Conservation (phyloP, 2,888 invertebrate species). For the Andrena praecox region DNA sequence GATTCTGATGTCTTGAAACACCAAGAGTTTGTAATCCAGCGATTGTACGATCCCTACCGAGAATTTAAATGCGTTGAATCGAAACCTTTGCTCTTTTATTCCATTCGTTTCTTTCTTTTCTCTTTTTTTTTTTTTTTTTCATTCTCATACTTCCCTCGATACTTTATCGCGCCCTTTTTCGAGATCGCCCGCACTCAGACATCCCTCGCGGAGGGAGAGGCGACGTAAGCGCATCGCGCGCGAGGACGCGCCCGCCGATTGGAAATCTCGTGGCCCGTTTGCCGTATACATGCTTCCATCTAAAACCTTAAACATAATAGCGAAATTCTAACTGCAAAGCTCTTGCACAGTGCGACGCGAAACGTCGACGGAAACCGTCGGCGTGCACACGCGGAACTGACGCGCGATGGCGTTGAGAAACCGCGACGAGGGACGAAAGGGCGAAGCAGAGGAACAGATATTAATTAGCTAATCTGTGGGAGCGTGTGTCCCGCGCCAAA, state of each 20-base stretch:
- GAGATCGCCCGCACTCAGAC: slow-evolving; percentile 15
- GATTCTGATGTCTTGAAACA: not conserved
- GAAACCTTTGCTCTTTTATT: slow-evolving; percentile 6
- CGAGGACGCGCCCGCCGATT: slow-evolving; percentile 27
- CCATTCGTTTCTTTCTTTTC: not conserved
- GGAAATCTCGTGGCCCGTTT: slow-evolving; percentile 30
- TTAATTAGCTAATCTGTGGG: not conserved
- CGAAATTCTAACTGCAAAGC: slow-evolving; percentile 74
- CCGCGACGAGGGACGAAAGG: not conserved
- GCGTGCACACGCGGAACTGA: not conserved
- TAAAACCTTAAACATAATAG: slow-evolving; percentile 75
- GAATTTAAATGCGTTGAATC: slow-evolving; percentile 15
- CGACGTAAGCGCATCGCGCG: slow-evolving; percentile 9
- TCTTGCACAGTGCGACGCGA: slow-evolving; percentile 68
- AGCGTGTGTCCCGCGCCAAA: not conserved
- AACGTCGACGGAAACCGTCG: not conserved
- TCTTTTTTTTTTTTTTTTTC: not conserved
- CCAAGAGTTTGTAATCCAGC: not conserved
- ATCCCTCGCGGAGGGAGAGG: slow-evolving; percentile 2
- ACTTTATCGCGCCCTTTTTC: not conserved
- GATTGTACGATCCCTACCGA: slow-evolving; percentile 1
- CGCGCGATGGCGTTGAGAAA: not conserved
- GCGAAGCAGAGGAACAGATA: not conserved
- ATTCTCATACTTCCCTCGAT: not conserved
- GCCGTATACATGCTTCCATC: slow-evolving; percentile 79